phyloP scores from a whole-genome alignment of 1,140 invertebrate species.

The Drosophila nebulosa region DNA sequence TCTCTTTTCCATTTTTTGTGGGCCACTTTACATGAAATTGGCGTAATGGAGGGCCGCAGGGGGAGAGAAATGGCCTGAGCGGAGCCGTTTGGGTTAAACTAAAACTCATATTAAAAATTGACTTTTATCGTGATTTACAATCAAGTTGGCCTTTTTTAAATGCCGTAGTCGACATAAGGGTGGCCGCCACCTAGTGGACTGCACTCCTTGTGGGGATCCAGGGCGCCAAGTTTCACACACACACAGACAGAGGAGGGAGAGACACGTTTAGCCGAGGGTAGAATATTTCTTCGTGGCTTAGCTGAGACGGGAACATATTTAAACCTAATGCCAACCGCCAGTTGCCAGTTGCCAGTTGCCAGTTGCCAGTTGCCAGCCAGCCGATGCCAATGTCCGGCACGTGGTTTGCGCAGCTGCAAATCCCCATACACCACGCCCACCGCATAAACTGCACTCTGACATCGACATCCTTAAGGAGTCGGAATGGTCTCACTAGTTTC shows the following conservation, averaged over 20 bases:
- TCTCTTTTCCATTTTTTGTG: slow-evolving; percentile 22
- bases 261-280: neutral
- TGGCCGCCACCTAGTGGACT: slow-evolving; percentile 28
- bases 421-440: slow-evolving; percentile 61
- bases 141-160: slow-evolving; percentile 77
- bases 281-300: slow-evolving; percentile 77
- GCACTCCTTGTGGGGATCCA: too few species aligned
- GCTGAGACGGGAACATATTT: slow-evolving; percentile 68
- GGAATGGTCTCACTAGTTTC: slow-evolving; percentile 21
- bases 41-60: neutral
- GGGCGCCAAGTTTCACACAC: slow-evolving; percentile 29
- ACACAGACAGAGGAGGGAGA: slow-evolving; percentile 28
- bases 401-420: slow-evolving; percentile 63
- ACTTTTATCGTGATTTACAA: slow-evolving; percentile 79
- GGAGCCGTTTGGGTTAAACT: slow-evolving; percentile 56
- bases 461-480: slow-evolving; percentile 55
- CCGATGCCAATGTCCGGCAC: slow-evolving; percentile 60
- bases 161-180: slow-evolving; percentile 75
- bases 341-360: neutral
- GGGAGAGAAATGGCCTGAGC: neutral
- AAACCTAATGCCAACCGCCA: slow-evolving; percentile 38
- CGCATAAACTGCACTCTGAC: slow-evolving; percentile 36
- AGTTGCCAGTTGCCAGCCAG: slow-evolving; percentile 3
- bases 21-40: slow-evolving; percentile 44
- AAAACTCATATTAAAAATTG: slow-evolving; percentile 79